Conservation (phyloP, 1,140 invertebrate species). For the Eubasilissa regina region DNA sequence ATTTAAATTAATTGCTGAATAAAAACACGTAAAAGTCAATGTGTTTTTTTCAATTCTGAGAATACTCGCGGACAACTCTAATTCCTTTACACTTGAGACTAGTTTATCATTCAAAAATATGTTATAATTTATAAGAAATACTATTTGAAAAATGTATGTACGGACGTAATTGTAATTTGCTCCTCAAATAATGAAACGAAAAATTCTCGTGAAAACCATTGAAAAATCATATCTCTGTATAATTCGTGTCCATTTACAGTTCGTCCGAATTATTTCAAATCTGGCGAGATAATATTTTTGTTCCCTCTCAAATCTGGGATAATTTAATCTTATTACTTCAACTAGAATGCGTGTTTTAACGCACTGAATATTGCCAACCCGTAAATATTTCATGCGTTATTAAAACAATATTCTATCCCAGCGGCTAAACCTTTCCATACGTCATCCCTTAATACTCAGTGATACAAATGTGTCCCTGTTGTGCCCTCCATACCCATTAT, state of each 20-base stretch:
- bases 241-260: neutral
- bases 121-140: too few relatives aligned
- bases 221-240: neutral
- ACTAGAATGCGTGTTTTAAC: conserved; percentile 25
- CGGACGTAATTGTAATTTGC: too few relatives aligned
- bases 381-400: conserved; percentile 45
- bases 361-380: conserved; percentile 42
- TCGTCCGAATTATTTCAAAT: neutral
- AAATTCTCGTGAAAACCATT: too few relatives aligned
- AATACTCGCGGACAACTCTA: too few relatives aligned
- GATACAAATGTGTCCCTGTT: conserved; percentile 59
- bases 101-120: too few relatives aligned
- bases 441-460: conserved; percentile 44
- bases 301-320: conserved; percentile 17
- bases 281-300: neutral
- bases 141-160: too few relatives aligned
- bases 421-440: conserved; percentile 36
- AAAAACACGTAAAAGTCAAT: too few relatives aligned
- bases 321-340: conserved; percentile 37
- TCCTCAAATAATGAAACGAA: too few relatives aligned
- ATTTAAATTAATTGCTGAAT: too few relatives aligned
- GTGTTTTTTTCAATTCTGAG: too few relatives aligned
- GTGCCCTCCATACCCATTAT: conserved; percentile 58
- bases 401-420: conserved; percentile 44
- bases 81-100: too few relatives aligned